Base-by-base conservation (phyloP, 2,797 vertebrate species). In the Neoniphon sammara region DNA sequence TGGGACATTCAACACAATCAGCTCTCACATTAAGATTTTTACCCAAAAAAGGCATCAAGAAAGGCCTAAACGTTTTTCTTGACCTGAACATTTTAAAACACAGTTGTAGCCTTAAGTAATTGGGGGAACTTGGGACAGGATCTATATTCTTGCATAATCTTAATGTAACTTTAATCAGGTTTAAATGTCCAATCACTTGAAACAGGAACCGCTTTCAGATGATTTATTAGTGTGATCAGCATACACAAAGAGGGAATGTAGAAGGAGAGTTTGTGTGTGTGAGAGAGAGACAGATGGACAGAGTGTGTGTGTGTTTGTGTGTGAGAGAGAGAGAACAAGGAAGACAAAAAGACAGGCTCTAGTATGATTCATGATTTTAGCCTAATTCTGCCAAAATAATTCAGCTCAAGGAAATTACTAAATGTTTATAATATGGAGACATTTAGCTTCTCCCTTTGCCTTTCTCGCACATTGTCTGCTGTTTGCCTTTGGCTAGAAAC, bases 351-450 rank as follows among this genome's bases (percentile, higher is more conserved):
- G 7, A 77, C 49, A 70, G 44, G 54, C 44, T 62, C 30, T 30
- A 82, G 64, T 54, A 64, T 85, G 83, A 85, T 88, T 85, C 76
- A 88, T 82, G 74, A 62, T 83, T 89, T 85, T 20, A 67, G 72
- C 66, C 36, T 66, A 58, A 85, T 85, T 85, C 66, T 84, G 79
- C 81, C 85, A 86, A 87, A 86, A 79, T 34, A 80, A 78, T 78
- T 77, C 65, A 64, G 75, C 74, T 85, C 56, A 67, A 60, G 75
- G 69, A 89, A 87, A 85, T 82, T 73, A 67, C 77, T 50, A 75
- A 85, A 86, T 87, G 85, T 91, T 93, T 87, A 88, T 76, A 87
- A 85, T 80, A 78, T 66, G 71, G 75, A 87, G 82, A 87, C 76
- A 76, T 84, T 87, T 70, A 80, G 31, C 75, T 73, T 87, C 74